A percentile compares a stretch with the other conserved stretches of the same genome.
Conservation (phyloP, 2,113 vertebrate species). For the Alectura lathami region DNA sequence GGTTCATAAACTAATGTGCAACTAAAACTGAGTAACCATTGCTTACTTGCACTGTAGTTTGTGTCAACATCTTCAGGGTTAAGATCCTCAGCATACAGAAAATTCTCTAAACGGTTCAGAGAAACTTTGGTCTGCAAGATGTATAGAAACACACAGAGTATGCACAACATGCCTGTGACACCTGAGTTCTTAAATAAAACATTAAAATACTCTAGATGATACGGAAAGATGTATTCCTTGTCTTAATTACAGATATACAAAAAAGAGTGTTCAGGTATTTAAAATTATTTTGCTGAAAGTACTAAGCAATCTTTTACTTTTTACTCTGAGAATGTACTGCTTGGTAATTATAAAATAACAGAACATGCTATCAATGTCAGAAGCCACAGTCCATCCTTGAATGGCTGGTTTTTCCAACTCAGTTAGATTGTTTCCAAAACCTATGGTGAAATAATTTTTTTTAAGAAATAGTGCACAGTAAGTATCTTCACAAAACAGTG, state of each 20-base stretch:
- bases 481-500: background rate
- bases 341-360: background rate
- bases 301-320: background rate
- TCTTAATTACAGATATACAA: background rate
- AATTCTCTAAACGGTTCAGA: conserved; percentile 47
- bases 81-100: conserved; percentile 63
- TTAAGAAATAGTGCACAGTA: background rate
- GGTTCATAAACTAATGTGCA: background rate
- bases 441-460: background rate
- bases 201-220: background rate
- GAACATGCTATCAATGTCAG: background rate
- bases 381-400: background rate
- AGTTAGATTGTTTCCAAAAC: background rate
- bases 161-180: background rate
- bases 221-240: background rate
- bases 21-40: background rate
- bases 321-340: background rate
- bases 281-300: background rate
- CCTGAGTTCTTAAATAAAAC: background rate
- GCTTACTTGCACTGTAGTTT: conserved; percentile 58
- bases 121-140: conserved; percentile 64
- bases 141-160: background rate
- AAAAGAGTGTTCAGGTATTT: background rate
- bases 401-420: background rate
- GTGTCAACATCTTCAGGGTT: conserved; percentile 43